Evolutionary conservation across 2,888 invertebrate species (phyloP), one percentile per base, ranked within the genome.

Genomic region (Heteromyza rotundicornis): DNA sequence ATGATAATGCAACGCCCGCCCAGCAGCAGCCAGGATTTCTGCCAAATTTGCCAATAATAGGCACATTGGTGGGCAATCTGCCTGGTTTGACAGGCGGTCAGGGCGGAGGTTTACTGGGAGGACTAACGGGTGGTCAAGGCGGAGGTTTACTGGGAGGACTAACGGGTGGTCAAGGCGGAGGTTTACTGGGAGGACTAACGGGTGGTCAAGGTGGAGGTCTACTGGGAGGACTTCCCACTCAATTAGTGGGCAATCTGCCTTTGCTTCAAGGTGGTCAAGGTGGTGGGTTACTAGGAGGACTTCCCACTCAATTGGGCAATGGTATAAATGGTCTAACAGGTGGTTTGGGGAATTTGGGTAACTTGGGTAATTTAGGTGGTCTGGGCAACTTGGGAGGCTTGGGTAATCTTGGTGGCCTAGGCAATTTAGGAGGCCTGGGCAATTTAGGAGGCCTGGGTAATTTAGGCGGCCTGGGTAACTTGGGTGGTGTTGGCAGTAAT

Each of bases 31-130:
- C 55, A 2, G 68, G 71, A 2, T 66, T 70, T 57, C 23, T 76
- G 49, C 75, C 77, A 1, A 76, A 75, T 40, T 49, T 76, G 50
- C 78, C 78, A 19, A 63, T 78, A 47, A 63, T 79, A 12, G 78
- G 78, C 2, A 71, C 77, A 2, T 62, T 77, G 52, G 49, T 79
- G 3, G 68, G 73, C 2, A 74, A 67, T 16, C 57, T 77, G 23
- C 75, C 71, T n/a, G 62, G 24, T 2, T 17, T 62, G n/a, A 40
- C 47, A 17, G 44, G 40, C 16, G 49, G 50, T 19, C 59, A 35
- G n/a, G 27, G 27, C 7, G 40, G 40, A 10, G 14, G 14, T 40
- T 7, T 7, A n/a, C n/a, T 40, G 40, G 14, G 14, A 3, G n/a
- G 40, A 2, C n/a, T 65, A 2, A 56, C 59, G 0, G 52, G 51